phyloP scores from a whole-genome alignment of 2,113 vertebrate species.

The Bungarus multicinctus region DNA sequence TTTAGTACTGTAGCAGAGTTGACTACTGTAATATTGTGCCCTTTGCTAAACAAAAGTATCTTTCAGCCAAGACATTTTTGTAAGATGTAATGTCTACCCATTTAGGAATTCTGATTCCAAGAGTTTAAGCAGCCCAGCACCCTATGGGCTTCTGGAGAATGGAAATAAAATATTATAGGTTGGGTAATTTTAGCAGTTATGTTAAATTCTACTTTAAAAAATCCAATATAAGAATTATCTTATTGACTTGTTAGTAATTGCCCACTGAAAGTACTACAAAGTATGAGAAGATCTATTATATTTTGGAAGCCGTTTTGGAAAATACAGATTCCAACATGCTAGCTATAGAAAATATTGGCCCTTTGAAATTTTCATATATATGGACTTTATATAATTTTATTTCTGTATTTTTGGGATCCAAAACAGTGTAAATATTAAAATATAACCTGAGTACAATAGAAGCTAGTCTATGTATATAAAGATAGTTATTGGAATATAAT shows the following conservation, averaged over 20 bases:
- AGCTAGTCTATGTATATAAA: neutral
- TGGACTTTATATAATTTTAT: neutral
- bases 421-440: neutral
- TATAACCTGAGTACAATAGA: neutral
- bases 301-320: neutral
- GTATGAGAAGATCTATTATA: neutral
- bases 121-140: neutral
- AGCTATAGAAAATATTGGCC: neutral
- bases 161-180: constrained; percentile 17
- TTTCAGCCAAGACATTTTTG: neutral
- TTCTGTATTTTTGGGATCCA: neutral
- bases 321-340: neutral
- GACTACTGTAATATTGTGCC: neutral
- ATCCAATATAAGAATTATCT: neutral
- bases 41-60: neutral
- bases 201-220: neutral
- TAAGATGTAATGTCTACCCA: neutral
- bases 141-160: neutral
- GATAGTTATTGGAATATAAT: neutral
- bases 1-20: neutral
- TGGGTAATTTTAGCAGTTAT: neutral
- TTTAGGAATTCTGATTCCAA: constrained; percentile 1
- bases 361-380: neutral
- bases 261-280: neutral
- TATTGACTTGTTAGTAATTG: neutral